Evolutionary conservation across 2,888 invertebrate genomes (phyloP).

Genomic region (Lagria hirta): DNA sequence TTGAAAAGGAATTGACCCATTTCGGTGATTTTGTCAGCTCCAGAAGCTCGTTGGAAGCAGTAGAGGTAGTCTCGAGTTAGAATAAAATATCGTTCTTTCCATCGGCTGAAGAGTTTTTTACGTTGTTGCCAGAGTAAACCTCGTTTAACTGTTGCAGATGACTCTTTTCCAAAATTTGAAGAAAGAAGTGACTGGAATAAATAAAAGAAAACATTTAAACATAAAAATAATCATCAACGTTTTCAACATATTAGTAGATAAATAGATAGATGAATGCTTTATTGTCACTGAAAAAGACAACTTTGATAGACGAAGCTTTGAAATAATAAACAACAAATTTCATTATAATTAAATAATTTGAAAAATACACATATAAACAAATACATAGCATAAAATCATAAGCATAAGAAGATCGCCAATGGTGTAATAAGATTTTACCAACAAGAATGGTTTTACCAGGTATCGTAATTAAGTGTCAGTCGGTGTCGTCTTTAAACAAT

Average conservation of each 20-base stretch:
- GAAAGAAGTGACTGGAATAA: constrained; percentile 50
- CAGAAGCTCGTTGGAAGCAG: constrained; percentile 65
- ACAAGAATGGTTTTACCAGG: constrained; percentile 11
- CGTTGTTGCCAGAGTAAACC: constrained; percentile 67
- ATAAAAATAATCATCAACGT: background rate
- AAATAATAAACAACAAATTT: too few species aligned
- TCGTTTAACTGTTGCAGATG: constrained; percentile 63
- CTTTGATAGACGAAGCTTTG: constrained; percentile 3
- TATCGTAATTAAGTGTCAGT: too few species aligned
- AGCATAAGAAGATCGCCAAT: constrained; percentile 4
- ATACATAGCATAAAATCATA: too few species aligned
- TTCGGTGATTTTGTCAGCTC: constrained; percentile 60
- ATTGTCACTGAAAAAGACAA: too few species aligned
- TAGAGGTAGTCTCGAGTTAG: constrained; percentile 67
- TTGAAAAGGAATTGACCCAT: constrained; percentile 71
- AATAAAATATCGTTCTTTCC: constrained; percentile 69
- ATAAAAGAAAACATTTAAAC: constrained; percentile 18
- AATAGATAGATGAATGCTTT: too few species aligned
- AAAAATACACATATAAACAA: too few species aligned
- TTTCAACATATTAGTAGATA: constrained; percentile 3
- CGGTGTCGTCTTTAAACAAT: too few species aligned
- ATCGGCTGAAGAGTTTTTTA: constrained; percentile 64
- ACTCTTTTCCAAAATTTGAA: constrained; percentile 49
- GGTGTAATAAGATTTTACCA: constrained; percentile 15
- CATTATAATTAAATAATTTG: too few species aligned